Base-by-base conservation (phyloP, 2,888 invertebrate species). In the Caenorhabditis sp. region DNA sequence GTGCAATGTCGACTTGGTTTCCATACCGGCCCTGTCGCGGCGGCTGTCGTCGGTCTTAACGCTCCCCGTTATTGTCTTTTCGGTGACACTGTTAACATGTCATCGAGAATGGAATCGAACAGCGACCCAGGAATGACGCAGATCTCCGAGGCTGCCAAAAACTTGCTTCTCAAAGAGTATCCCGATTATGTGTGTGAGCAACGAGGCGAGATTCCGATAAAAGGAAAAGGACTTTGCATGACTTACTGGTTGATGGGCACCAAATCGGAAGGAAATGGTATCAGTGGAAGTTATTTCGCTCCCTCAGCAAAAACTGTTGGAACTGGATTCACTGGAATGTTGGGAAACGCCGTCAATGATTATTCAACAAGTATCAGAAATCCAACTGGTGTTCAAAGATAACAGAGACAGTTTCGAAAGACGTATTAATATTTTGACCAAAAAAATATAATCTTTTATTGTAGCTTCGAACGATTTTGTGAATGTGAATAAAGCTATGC, bases 51-150 rank as follows among this genome's bases (percentile, higher is more conserved):
- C n/a, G 87, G 87, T 19, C 70, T 87, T 26, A 85, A 85, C 58
- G 87, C 87, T 37, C 87, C 87, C 21, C 69, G 87, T 17, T 87
- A 87, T 69, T 87, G 87, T 71, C 79, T 87, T 1, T 87, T 86
- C 55, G 86, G 86, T 37, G 86, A 86, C 65, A 86, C 86, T 26
- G 84, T 85, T 8, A 86, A 86, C 73, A 84, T 82, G 70, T 73
- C 86, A 8, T 84, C 84, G 10, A 58, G 86, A 43, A 86, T 86
- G 86, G 86, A 86, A 58, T 82, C 81, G 36, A 86, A 86, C 26
- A 82, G 84, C 19, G 72, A 81, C 58, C 69, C 84, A 6, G 85
- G 83, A 61, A 78, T 74, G 66, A 86, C 86, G 10, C 86, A 86
- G 70, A 81, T 86, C 19, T 80, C 78, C 26, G 82, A 85, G 53